phyloP scores from a whole-genome alignment of 1,140 invertebrate species.

The Drosophila pseudoananassae region DNA sequence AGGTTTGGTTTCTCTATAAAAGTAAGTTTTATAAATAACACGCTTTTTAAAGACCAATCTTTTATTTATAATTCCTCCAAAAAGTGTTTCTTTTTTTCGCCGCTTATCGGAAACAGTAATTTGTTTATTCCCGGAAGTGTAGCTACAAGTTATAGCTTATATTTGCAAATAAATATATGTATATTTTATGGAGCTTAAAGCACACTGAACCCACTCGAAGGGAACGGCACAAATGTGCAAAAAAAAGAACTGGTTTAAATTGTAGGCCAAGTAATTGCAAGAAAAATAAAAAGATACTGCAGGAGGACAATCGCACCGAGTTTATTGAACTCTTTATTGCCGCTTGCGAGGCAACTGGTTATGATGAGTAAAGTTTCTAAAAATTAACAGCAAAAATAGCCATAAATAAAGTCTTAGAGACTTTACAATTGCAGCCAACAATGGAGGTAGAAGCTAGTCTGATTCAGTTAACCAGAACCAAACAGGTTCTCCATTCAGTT shows the following conservation, averaged over 20 bases:
- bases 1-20: background rate
- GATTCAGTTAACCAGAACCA: slow-evolving; percentile 14
- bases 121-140: slow-evolving; percentile 37
- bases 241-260: slow-evolving; percentile 46
- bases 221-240: slow-evolving; percentile 25
- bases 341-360: slow-evolving; percentile 7
- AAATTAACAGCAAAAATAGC: slow-evolving; percentile 1
- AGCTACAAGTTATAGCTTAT: slow-evolving; percentile 6
- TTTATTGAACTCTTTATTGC: slow-evolving; percentile 43
- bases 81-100: background rate
- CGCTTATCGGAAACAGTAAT: slow-evolving; percentile 29
- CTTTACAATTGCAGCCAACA: slow-evolving; percentile 11
- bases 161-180: background rate
- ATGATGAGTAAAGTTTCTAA: background rate
- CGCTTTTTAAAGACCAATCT: background rate
- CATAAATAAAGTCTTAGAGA: background rate
- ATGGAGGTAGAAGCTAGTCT: slow-evolving; percentile 7
- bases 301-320: slow-evolving; percentile 9
- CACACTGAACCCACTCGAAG: slow-evolving; percentile 24
- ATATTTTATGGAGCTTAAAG: slow-evolving; percentile 34
- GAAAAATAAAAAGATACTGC: slow-evolving; percentile 30
- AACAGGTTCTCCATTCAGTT: slow-evolving; percentile 21
- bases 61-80: slow-evolving; percentile 4
- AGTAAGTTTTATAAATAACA: background rate
- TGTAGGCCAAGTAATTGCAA: slow-evolving; percentile 22